A percentile compares a stretch with the other conserved stretches of the same genome.
Evolutionary conservation across 2,888 invertebrate species (phyloP).

Genomic region (Meandrusa payeni): DNA sequence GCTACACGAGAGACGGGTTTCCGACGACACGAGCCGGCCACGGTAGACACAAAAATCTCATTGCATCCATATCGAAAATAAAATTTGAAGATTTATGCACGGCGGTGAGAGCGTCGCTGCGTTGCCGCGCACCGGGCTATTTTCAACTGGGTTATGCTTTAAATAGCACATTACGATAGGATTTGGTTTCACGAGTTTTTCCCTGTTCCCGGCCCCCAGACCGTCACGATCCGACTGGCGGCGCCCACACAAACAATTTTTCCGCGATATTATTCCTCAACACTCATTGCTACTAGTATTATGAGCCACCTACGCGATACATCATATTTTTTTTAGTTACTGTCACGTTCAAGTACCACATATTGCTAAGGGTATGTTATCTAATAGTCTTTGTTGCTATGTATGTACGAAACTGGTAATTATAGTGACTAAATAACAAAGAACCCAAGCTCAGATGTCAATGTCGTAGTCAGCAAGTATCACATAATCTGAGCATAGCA

Average conservation of each 20-base stretch:
- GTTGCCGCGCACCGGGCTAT: conserved; percentile 76
- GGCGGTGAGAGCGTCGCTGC: conserved; percentile 70
- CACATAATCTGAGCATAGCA: no score
- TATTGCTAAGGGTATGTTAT: no score
- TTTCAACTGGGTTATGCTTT: conserved; percentile 78
- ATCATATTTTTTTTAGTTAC: conserved; percentile 29
- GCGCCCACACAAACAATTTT: conserved; percentile 66
- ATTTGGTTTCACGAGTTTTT: conserved; percentile 80
- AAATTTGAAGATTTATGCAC: conserved; percentile 77
- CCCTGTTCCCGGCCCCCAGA: conserved; percentile 65
- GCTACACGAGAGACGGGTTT: no score
- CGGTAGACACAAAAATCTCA: conserved; percentile 39
- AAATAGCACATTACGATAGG: conserved; percentile 80
- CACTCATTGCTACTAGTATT: conserved; percentile 42
- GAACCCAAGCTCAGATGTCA: no score
- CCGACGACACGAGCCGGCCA: no score
- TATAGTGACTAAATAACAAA: no score
- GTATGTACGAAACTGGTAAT: no score
- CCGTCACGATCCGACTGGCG: conserved; percentile 55
- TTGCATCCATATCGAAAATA: conserved; percentile 72
- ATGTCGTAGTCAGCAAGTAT: no score
- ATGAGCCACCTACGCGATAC: conserved; percentile 7
- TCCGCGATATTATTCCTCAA: conserved; percentile 53
- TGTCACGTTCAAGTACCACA: no score
- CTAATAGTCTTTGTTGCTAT: no score